Evolutionary conservation across 2,797 vertebrate species (phyloP), one percentile per base, ranked within the genome.

Genomic region (Sciurus carolinensis): DNA sequence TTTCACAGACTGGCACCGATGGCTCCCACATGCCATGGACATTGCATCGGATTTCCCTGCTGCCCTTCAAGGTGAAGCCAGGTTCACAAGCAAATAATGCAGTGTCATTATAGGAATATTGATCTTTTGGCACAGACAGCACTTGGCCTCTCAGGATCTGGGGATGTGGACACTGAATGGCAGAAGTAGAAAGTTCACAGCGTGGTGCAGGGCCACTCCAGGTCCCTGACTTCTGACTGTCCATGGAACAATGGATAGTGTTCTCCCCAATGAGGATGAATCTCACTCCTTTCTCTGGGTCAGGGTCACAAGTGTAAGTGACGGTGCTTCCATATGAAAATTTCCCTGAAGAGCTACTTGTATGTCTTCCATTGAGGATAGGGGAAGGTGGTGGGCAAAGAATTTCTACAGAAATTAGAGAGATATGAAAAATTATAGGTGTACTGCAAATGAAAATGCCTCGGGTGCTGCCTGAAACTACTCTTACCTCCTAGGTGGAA

Each of bases 171-270:
- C 97, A 98, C 0, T 2, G 85, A 72, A 88, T 28, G 0, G 7
- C 39, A 79, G 96, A 50, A 47, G 33, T 15, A 20, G 93, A 83
- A 79, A 97, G 96, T 85, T 95, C 97, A 0, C 98, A 98, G 0
- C 0, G 75, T 0, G 98, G 98, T 2, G 94, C 90, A 5, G 96
- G 95, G 0, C 90, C 84, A 20, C 97, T 98, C 98, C 98, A 98
- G n/a, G 33, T 84, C 5, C 98, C 98, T 36, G 1, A 77, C 50
- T 79, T 77, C 93, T 95, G 73, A 79, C 39, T 85, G 0, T 3
- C 7, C 6, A 15, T 90, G 54, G 96, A 98, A 94, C 98, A 99
- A 88, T 14, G 17, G 94, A 98, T 96, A 80, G 97, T 98, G 52
- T 83, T 36, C 67, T 98, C 81, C 26, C 98, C 98, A 0, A 67